Evolutionary conservation across 2,113 vertebrate genomes (phyloP).

Genomic region (Triplophysa rosa): DNA sequence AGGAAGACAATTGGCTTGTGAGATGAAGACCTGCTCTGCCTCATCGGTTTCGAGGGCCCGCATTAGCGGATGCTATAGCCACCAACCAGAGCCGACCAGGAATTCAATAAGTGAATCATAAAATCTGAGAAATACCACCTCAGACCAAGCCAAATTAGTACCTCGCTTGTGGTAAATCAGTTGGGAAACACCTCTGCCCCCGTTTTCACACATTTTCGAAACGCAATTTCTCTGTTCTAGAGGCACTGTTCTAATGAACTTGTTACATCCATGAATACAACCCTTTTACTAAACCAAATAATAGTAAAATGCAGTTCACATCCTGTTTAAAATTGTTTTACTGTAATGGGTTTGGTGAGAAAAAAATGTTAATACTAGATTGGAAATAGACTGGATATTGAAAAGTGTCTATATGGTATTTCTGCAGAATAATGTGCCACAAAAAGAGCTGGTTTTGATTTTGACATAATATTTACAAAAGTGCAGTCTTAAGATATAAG

Average conservation of each 20-base stretch:
- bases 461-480: too few species aligned
- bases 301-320: too few species aligned
- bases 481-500: too few species aligned
- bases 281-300: too few species aligned
- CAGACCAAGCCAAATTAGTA: constrained; percentile 64
- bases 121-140: constrained; percentile 75
- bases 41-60: constrained; percentile 73
- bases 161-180: constrained; percentile 77
- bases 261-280: neutral
- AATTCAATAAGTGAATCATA: constrained; percentile 84
- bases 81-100: constrained; percentile 72
- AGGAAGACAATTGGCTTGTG: constrained; percentile 61
- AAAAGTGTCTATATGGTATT: too few species aligned
- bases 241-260: constrained; percentile 1
- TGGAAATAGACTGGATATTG: too few species aligned
- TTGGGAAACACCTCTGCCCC: constrained; percentile 77
- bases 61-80: constrained; percentile 78
- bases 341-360: too few species aligned
- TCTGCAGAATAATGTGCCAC: too few species aligned
- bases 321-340: too few species aligned
- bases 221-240: constrained; percentile 30
- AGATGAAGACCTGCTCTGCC: constrained; percentile 65
- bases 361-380: too few species aligned
- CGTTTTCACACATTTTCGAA: constrained; percentile 11
- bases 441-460: too few species aligned